These are phyloP conservation scores for Argyrosomus japonicus DNA, from an alignment of 2,113 vertebrate species.

Conservation along the genomic window DNA sequence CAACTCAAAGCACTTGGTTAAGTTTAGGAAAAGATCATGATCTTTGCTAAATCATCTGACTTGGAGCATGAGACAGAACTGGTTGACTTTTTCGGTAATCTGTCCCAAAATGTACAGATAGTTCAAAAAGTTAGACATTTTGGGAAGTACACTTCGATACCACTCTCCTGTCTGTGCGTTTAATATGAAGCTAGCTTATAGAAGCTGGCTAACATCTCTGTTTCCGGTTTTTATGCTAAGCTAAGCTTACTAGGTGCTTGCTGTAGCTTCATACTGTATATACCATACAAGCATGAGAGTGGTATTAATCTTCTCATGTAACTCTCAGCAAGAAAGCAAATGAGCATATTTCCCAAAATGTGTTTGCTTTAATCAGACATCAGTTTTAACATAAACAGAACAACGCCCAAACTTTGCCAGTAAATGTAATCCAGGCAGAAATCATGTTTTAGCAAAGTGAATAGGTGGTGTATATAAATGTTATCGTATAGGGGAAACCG, in stretches of 20 bases:
- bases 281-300: no score
- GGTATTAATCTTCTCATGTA: background rate
- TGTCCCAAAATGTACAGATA: no score
- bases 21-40: background rate
- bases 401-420: no score
- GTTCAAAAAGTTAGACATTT: no score
- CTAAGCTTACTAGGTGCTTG: background rate
- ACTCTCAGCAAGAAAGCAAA: background rate
- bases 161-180: background rate
- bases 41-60: background rate
- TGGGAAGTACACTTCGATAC: no score
- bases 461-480: background rate
- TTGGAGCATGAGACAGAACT: background rate
- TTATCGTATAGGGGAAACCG: background rate
- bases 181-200: background rate
- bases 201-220: background rate
- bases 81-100: background rate
- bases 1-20: background rate
- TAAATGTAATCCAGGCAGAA: background rate
- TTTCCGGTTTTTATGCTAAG: background rate
- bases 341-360: background rate
- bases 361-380: background rate
- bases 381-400: no score
- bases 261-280: background rate
- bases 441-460: background rate